Evolutionary conservation across 2,797 vertebrate species (phyloP).

Genomic region (Microcaecilia unicolor): DNA sequence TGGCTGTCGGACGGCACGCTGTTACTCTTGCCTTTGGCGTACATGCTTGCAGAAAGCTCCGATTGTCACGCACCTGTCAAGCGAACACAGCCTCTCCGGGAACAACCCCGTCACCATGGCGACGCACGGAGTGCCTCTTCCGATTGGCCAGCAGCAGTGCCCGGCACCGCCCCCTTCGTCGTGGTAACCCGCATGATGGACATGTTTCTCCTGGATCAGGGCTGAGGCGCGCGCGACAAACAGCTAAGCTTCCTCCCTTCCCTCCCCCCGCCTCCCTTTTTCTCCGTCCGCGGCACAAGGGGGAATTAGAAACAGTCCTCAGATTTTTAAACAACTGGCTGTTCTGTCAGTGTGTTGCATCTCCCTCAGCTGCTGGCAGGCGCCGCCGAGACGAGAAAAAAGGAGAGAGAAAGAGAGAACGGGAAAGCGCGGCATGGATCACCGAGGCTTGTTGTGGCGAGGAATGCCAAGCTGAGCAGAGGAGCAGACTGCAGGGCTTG

Average conservation of each 20-base stretch:
- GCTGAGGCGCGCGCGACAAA: constrained; percentile 30
- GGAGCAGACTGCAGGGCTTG: too few species aligned
- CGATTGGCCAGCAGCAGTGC: constrained; percentile 67
- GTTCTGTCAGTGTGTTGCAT: constrained; percentile 59
- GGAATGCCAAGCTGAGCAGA: too few species aligned
- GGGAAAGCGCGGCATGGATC: constrained; percentile 10
- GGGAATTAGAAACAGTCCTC: constrained; percentile 87
- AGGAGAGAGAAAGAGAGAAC: constrained; percentile 55
- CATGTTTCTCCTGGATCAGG: too few species aligned
- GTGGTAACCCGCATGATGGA: constrained; percentile 52
- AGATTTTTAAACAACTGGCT: constrained; percentile 85
- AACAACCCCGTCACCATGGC: constrained; percentile 94
- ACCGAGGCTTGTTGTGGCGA: constrained; percentile 39
- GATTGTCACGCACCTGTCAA: constrained; percentile 97
- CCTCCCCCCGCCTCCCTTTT: constrained; percentile 31
- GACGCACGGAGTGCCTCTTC: constrained; percentile 74
- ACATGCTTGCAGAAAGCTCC: constrained; percentile 94
- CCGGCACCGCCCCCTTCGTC: constrained; percentile 54
- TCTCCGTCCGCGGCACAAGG: constrained; percentile 53
- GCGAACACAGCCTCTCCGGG: constrained; percentile 90
- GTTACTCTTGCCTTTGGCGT: constrained; percentile 95
- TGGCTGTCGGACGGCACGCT: constrained; percentile 93
- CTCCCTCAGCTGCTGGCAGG: constrained; percentile 60
- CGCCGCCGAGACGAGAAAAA: constrained; percentile 42
- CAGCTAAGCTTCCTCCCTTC: constrained; percentile 22